Base-by-base conservation (phyloP, 2,888 invertebrate species). In the Agelastica alni region DNA sequence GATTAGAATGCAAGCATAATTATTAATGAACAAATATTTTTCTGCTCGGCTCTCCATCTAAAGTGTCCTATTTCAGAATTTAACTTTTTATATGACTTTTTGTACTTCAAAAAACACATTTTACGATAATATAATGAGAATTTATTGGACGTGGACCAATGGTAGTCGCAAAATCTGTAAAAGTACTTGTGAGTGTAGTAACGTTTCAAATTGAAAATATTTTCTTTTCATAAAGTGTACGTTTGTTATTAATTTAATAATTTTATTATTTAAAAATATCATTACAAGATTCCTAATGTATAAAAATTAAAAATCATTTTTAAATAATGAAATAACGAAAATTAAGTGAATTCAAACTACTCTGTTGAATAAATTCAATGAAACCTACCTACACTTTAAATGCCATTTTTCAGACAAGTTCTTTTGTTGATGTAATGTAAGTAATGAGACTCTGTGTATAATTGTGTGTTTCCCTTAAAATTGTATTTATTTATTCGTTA, bases 41-140 rank as follows among this genome's bases (percentile, higher is more conserved):
- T n/a, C n/a, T 36, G 16, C 4, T n/a, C 18, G 20, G 3, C 6
- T 10, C 20, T 39, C 12, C 10, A 12, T 39, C 37, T 39, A 20
- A 63, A 65, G 62, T 62, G 63, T 61, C 63, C 63, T 65, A 61
- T 61, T 63, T 43, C 58, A 60, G 59, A 62, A 61, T 62, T 59
- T 65, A 63, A 61, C 51, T 57, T 62, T 65, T 62, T 62, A 63
- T 64, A 56, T 22, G 36, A 59, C 59, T 52, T 63, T 65, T 60
- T 62, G 58, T 62, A 63, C 60, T 56, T 58, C 51, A 45, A 30
- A 51, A 42, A 44, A 53, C 51, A 49, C 43, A 53, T 59, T 63
- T 59, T 61, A 58, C 46, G 56, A 26, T 26, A 47, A 42, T 47
- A 57, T 48, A 43, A 52, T 46, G 39, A 52, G 22, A 52, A 45